These are phyloP conservation scores for Prorops nasuta DNA, from an alignment of 1,140 invertebrate genomes.

Conservation along the genomic window DNA sequence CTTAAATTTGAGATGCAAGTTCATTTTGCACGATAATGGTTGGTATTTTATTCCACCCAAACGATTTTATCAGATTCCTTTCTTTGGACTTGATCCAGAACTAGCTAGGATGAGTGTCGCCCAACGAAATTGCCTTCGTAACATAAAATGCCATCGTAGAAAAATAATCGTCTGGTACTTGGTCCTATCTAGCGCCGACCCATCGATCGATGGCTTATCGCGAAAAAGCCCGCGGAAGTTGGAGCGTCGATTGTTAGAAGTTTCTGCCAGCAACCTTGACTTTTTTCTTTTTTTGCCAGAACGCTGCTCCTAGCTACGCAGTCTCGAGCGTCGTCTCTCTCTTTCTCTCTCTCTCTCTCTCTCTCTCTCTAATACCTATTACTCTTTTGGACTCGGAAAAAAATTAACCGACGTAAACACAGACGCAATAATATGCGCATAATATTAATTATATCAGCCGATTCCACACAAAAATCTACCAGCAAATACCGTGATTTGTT, in stretches of 20 bases:
- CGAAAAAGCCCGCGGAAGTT: background rate
- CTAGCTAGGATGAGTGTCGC: conserved; percentile 39
- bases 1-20: conserved; percentile 27
- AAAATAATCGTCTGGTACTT: conserved; percentile 17
- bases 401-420: too few species aligned
- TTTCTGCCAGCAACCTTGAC: background rate
- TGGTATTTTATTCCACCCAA: conserved; percentile 43
- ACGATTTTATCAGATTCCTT: conserved; percentile 40
- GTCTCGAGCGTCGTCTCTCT: too few species aligned
- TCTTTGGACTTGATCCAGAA: conserved; percentile 40
- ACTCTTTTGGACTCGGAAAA: too few species aligned
- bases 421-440: too few species aligned
- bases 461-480: too few species aligned
- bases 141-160: conserved; percentile 27
- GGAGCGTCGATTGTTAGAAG: background rate
- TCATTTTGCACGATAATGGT: conserved; percentile 43
- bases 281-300: background rate
- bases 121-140: conserved; percentile 36
- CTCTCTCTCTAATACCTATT: too few species aligned
- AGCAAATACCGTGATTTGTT: too few species aligned
- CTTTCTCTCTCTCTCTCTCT: too few species aligned
- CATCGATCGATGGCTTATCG: background rate
- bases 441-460: too few species aligned
- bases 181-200: too few species aligned
- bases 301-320: too few species aligned